Conservation (phyloP, 2,113 vertebrate species). For the Solenodon paradoxus region DNA sequence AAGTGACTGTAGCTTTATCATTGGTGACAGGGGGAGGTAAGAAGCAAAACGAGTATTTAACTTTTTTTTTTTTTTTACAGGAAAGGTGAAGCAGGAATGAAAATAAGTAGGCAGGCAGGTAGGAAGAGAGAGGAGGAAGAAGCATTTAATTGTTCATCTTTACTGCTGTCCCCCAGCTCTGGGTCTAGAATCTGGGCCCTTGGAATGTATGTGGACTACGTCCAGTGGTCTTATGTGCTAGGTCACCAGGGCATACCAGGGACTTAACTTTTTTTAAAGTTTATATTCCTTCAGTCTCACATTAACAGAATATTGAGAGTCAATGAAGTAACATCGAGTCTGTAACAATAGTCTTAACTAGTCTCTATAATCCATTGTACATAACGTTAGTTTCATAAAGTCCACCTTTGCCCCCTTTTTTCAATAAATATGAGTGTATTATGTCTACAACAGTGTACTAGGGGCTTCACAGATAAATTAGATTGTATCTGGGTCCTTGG, state of each 20-base stretch:
- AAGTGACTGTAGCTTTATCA: background rate
- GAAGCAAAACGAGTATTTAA: background rate
- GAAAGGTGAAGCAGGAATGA: too few species aligned
- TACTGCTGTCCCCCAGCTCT: too few species aligned
- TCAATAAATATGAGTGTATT: background rate
- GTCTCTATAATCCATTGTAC: background rate
- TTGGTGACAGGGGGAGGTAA: background rate
- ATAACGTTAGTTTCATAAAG: background rate
- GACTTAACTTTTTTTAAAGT: too few species aligned
- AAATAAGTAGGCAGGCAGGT: too few species aligned
- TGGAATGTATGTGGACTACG: too few species aligned
- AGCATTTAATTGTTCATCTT: too few species aligned
- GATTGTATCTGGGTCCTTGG: background rate
- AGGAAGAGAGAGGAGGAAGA: too few species aligned
- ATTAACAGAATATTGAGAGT: background rate
- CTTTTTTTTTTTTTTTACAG: too few species aligned
- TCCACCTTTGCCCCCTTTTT: background rate
- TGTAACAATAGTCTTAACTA: background rate
- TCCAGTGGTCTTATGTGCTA: too few species aligned
- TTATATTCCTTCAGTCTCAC: conserved; percentile 18
- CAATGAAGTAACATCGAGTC: background rate
- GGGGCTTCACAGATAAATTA: background rate
- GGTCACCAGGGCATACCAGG: too few species aligned
- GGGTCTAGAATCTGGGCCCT: too few species aligned
- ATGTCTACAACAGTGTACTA: background rate